Base-by-base conservation (phyloP, 1,140 invertebrate species). In the Globodera ellingtonae region DNA sequence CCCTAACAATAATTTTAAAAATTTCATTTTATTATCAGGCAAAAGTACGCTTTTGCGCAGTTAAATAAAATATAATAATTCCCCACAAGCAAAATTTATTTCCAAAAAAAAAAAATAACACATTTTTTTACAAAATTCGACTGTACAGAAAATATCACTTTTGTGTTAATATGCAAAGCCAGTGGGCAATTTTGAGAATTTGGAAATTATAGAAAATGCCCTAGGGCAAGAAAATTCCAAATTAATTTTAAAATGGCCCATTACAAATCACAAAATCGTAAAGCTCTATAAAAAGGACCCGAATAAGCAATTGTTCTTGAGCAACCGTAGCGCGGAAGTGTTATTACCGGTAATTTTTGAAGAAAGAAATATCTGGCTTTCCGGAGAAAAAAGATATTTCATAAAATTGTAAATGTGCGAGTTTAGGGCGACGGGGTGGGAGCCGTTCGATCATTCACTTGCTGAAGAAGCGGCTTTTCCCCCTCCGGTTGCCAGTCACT, bases 321-420 rank as follows among this genome's bases (percentile, higher is more conserved):
- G 56, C 56, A 62, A 18, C 1, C 56, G 56, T 62, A 18, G 52
- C 15, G 18, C 10, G 56, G 18, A 62, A 62, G 15, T 62, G 15
- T 18, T 18, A 62, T 62, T 62, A 62, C 56, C 13, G 13, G 56
- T 62, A 62, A 48, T 21, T 72, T 71, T 72, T 72, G 52, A 72
- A 44, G 18, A 44, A 72, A 44, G 9, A 72, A 44, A 72, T 56
- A 35, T 50, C 47, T n/a, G 6, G 21, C 8, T 35, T n/a, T 72
- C 44, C 35, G 71, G 44, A 46, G n/a, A 72, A 46, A 72, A 47
- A 72, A 72, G 47, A 35, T 35, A 35, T 35, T 18, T 7, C 18
- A 35, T 35, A 72, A 50, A 56, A 52, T 72, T 44, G 10, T n/a
- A 72, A 72, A 72, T 9, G 15, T 73, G 44, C 56, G 7, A n/a